phyloP scores from a whole-genome alignment of 2,113 vertebrate species.

The Pluvialis apricaria region DNA sequence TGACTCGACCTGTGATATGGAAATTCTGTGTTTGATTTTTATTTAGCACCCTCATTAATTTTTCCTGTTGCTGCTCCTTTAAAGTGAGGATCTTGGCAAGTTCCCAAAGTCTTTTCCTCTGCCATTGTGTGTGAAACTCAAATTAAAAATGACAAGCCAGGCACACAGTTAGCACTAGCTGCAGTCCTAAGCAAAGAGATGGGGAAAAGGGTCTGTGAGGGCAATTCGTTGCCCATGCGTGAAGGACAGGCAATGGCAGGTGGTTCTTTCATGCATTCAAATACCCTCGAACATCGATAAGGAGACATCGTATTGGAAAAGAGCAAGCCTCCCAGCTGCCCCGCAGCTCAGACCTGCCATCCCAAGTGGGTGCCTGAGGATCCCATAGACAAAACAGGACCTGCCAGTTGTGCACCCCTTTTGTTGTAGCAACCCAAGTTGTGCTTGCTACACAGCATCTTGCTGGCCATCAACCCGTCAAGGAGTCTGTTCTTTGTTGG shows the following conservation, averaged over 20 bases:
- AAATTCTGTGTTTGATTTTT: constrained; percentile 35
- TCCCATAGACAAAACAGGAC: background rate
- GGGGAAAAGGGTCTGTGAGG: background rate
- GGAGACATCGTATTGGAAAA: background rate
- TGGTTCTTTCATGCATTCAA: background rate
- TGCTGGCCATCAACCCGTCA: background rate
- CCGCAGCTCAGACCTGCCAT: background rate
- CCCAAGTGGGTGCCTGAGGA: background rate
- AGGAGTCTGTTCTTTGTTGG: background rate
- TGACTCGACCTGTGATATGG: constrained; percentile 1
- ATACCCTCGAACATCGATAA: background rate
- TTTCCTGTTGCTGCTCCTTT: constrained; percentile 20
- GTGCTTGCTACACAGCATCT: background rate
- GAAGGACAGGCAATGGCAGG: background rate
- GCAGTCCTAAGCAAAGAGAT: background rate
- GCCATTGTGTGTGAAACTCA: background rate
- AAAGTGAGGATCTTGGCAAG: constrained; percentile 11
- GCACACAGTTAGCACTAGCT: background rate
- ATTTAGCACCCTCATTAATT: constrained; percentile 24
- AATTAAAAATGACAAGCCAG: constrained; percentile 16
- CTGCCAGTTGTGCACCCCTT: background rate
- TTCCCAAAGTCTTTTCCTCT: background rate
- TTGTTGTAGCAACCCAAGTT: too few species aligned
- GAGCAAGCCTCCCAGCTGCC: accelerated
- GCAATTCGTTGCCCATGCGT: background rate